Base-by-base conservation (phyloP, 2,113 vertebrate species). In the Eudorcas thomsonii region DNA sequence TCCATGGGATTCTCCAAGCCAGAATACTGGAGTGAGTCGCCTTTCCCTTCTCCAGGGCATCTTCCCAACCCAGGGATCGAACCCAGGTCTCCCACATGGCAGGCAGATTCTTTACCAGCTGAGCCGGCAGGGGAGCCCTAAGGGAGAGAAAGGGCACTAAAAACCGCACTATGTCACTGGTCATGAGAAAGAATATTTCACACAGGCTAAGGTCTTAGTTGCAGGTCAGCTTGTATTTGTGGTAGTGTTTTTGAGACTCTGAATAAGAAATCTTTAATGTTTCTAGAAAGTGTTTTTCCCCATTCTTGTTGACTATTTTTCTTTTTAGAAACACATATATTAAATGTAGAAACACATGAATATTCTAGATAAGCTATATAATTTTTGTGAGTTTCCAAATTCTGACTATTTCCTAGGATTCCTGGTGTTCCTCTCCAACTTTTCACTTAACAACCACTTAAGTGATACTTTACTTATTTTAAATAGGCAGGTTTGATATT, bases 391-490 rank as follows among this genome's bases (percentile, higher is more conserved):
- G 9, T 48, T 82, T 78, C 39, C 9, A 33, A 6, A 90, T 77
- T 85, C 3, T 77, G 55, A 94, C 15, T 78, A 86, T 59, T 84
- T 67, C 12, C 10, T 45, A 2, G 28, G 67, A 92, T 48, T 26
- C 1, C 9, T 94, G 2, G 6, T 89, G 57, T 81, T 36, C 16
- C 11, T 83, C 3, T 7, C 3, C 11, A 33, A 12, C 71, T 93
- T 92, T 50, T 26, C 9, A 81, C 13, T 81, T 62, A 55, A 96
- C 67, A 57, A 45, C 36, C 62, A 0, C 7, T 52, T 95, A 86
- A 52, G 57, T 91, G 43, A 67, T 50, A 14, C 95, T 98, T 91
- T 23, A 2, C 83, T 96, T 96, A 52, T 92, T 89, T 97, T 86
- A 95, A 55, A 17, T 5, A 0, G 1, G 5, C 62, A 62, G 0